Evolutionary conservation across 2,888 invertebrate genomes (phyloP).

Genomic region (Chrysina gloriosa): DNA sequence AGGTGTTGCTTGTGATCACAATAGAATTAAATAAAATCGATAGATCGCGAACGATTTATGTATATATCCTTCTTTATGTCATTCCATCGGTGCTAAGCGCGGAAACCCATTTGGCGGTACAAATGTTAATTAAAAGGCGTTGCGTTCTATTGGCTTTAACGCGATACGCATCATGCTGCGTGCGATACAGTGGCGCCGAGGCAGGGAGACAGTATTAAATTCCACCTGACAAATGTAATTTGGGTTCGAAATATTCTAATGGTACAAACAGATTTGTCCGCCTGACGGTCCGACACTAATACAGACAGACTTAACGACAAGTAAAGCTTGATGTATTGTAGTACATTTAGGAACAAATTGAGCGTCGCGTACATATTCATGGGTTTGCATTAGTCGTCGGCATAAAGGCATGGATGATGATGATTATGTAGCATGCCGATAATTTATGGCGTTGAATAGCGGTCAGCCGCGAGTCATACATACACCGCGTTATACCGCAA

Average conservation of each 20-base stretch:
- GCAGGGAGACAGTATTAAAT: conserved; percentile 55
- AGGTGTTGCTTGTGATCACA: too few relatives aligned
- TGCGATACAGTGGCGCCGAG: background rate
- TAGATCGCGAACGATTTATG: too few relatives aligned
- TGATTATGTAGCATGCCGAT: conserved; percentile 47
- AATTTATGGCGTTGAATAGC: conserved; percentile 39
- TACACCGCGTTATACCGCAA: conserved; percentile 33
- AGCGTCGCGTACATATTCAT: conserved; percentile 54
- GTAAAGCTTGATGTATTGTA: conserved; percentile 62
- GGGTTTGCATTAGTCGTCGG: conserved; percentile 50
- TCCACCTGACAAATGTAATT: conserved; percentile 64
- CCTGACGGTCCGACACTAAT: conserved; percentile 61
- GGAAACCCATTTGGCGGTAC: too few relatives aligned
- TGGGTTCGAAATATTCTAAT: conserved; percentile 62
- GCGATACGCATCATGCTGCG: background rate
- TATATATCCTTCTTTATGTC: too few relatives aligned
- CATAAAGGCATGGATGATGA: conserved; percentile 41
- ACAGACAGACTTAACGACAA: conserved; percentile 63
- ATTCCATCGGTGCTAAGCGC: too few relatives aligned
- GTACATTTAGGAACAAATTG: conserved; percentile 60
- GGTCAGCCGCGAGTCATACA: conserved; percentile 34
- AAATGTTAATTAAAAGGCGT: conserved; percentile 29
- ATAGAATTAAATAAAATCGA: too few relatives aligned
- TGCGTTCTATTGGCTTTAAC: conserved; percentile 15
- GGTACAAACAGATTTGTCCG: conserved; percentile 64